Conservation (phyloP, 92 coral and sea anemone genomes). For the Paragorgia papillata region DNA sequence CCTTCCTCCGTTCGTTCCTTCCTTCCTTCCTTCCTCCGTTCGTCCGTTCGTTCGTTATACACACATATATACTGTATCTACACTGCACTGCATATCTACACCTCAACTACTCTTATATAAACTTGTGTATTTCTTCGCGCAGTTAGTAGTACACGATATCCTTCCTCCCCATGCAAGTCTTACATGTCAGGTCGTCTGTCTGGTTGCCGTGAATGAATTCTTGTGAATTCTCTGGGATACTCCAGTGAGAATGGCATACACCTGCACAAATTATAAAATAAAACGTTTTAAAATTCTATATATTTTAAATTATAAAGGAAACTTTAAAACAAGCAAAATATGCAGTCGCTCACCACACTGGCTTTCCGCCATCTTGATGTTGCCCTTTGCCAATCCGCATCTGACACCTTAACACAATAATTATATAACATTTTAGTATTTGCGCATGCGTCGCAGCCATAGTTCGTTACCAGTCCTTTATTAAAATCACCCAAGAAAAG, state of each 20-base stretch:
- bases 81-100: too few species aligned
- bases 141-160: too few species aligned
- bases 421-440: too few species aligned
- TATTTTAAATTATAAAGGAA: background rate
- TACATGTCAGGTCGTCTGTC: conserved; percentile 93
- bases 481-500: too few species aligned
- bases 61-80: too few species aligned
- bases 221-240: conserved; percentile 84
- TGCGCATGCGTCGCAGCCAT: too few species aligned
- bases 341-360: conserved; percentile 75
- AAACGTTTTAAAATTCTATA: background rate
- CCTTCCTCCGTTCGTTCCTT: too few species aligned
- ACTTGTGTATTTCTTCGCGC: too few species aligned
- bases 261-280: conserved; percentile 54
- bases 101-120: too few species aligned
- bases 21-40: too few species aligned
- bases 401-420: conserved; percentile 72
- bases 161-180: conserved; percentile 10
- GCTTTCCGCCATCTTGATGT: conserved; percentile 86
- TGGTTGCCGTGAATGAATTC: conserved; percentile 89
- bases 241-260: conserved; percentile 91
- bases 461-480: too few species aligned
- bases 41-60: too few species aligned
- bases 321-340: background rate
- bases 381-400: conserved; percentile 93